phyloP scores from a whole-genome alignment of 2,888 invertebrate genomes.

The Drosophila quinaria region DNA sequence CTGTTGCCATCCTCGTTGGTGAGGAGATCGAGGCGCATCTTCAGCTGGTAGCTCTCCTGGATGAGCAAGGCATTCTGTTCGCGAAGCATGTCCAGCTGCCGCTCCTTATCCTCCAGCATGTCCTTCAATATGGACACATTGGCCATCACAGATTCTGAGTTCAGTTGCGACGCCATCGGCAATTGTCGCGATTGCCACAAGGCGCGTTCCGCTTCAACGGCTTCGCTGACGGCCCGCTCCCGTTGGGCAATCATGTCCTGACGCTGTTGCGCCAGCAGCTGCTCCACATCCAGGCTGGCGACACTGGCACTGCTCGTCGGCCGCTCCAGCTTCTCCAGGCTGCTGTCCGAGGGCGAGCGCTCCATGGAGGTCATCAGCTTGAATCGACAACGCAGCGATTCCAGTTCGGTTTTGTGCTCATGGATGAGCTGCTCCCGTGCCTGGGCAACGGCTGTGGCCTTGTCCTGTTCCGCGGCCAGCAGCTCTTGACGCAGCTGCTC shows the following conservation, averaged over 20 bases:
- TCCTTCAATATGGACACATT: constrained; percentile 89
- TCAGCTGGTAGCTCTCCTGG: constrained; percentile 89
- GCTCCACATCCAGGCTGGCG: constrained; percentile 85
- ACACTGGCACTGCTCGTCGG: constrained; percentile 86
- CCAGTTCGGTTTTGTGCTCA: constrained; percentile 92
- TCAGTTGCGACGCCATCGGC: constrained; percentile 61
- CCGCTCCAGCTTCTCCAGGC: constrained; percentile 91
- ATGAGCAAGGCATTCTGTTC: constrained; percentile 88
- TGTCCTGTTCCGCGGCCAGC: constrained; percentile 72
- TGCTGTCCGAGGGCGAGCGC: constrained; percentile 91
- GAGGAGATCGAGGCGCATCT: constrained; percentile 89
- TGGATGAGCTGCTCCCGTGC: constrained; percentile 89
- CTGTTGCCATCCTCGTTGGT: constrained; percentile 88
- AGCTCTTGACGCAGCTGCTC: constrained; percentile 79
- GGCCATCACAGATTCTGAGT: constrained; percentile 84
- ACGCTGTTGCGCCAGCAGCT: constrained; percentile 89
- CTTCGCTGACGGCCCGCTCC: constrained; percentile 86
- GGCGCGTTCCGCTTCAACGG: constrained; percentile 86
- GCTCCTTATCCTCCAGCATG: constrained; percentile 90
- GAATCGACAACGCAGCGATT: constrained; percentile 91
- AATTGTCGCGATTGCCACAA: constrained; percentile 83
- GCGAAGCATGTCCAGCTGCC: constrained; percentile 89
- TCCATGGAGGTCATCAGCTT: constrained; percentile 92
- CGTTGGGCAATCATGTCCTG: constrained; percentile 88
- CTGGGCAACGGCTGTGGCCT: constrained; percentile 89